These are phyloP conservation scores for Spilarctia lutea DNA, from an alignment of 2,888 invertebrate genomes.

Conservation along the genomic window DNA sequence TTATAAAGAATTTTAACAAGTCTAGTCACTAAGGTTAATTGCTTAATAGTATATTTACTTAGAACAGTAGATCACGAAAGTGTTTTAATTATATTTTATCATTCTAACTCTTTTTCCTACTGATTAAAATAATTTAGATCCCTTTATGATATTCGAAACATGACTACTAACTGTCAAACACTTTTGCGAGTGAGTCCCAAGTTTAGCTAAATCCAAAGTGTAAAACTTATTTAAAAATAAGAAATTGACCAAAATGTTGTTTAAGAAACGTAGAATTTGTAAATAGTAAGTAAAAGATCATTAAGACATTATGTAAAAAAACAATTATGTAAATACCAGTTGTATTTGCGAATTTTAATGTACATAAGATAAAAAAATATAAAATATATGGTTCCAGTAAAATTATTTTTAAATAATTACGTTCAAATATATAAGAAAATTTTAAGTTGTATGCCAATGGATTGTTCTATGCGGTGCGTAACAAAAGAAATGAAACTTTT, in stretches of 20 bases:
- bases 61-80: constrained; percentile 49
- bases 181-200: constrained; percentile 59
- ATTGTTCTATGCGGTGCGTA: constrained; percentile 83
- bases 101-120: constrained; percentile 31
- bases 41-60: constrained; percentile 56
- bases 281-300: constrained; percentile 69
- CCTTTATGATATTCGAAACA: constrained; percentile 35
- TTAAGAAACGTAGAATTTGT: constrained; percentile 74
- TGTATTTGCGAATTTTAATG: constrained; percentile 83
- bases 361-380: constrained; percentile 69
- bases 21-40: constrained; percentile 62
- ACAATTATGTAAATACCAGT: constrained; percentile 76
- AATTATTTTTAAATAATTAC: constrained; percentile 76
- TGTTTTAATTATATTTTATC: constrained; percentile 48
- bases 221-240: constrained; percentile 72
- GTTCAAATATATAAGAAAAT: constrained; percentile 70
- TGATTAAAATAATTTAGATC: constrained; percentile 41
- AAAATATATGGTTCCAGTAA: constrained; percentile 74
- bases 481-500: constrained; percentile 77
- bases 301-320: constrained; percentile 71
- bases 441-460: constrained; percentile 78
- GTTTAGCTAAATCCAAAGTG: constrained; percentile 59
- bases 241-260: constrained; percentile 84
- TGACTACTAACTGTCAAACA: constrained; percentile 47
- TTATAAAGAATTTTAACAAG: constrained; percentile 55